Evolutionary conservation across 2,888 invertebrate species (phyloP), one percentile per base, ranked within the genome.

Genomic region (Priocnemis perturbator): DNA sequence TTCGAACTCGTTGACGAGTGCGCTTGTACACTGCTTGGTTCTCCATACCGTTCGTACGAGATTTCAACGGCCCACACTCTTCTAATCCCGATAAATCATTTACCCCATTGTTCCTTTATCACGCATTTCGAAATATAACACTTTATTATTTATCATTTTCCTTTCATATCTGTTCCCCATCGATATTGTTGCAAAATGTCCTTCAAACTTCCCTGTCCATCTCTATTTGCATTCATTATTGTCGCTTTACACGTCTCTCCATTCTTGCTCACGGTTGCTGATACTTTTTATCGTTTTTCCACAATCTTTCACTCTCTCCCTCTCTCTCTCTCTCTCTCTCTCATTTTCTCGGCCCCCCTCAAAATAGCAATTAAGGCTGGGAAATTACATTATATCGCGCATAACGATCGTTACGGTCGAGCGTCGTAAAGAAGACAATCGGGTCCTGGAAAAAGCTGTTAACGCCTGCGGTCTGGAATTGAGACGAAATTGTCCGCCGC

Each of bases 371-470:
- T 82, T 82, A 82, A 81, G 73, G 69, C 71, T 30, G 73, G 62
- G 66, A 81, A 82, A 82, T 82, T 79, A 74, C 80, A 68, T 82
- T 82, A 79, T 71, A 79, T 76, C 74, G 74, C 76, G 71, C 68
- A 66, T 67, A 77, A 78, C 76, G 78, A 64, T 60, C 73, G 69
- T 47, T 67, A 64, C 73, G 60, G 65, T 71, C 64, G 60, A 59
- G 19, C 48, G 57, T 26, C 61, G 15, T 20, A 55, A 45, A 56
- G 44, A 55, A 53, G 73, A 74, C 74, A 76, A 76, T 78, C 69
- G 67, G 56, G 64, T 19, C 60, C 50, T 55, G 58, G 67, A 64
- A 70, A 74, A 73, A 69, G 66, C 77, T 71, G 72, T 77, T 73
- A 69, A 73, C 59, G 61, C 64, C 30, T 17, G 48, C 50, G 74